phyloP scores from a whole-genome alignment of 2,888 invertebrate species.

The Aproaerema taeniolella region DNA sequence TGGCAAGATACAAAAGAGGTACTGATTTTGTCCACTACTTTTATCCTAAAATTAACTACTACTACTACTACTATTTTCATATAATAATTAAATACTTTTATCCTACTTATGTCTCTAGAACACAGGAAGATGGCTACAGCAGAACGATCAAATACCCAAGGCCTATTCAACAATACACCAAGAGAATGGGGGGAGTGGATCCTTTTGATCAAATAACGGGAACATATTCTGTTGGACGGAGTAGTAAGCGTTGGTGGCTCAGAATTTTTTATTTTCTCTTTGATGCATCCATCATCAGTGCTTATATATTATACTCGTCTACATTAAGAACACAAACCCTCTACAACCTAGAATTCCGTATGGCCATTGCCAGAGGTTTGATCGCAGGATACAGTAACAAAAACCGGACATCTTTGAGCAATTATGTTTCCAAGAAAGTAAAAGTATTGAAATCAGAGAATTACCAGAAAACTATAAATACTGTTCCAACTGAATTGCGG shows the following conservation, averaged over 20 bases:
- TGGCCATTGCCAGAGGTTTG: not conserved
- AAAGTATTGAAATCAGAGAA: not conserved
- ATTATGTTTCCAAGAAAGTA: not conserved
- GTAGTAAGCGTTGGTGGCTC: slow-evolving; percentile 21
- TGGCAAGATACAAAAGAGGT: slow-evolving; percentile 31
- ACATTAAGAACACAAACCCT: not conserved
- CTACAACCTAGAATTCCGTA: not conserved
- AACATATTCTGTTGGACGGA: slow-evolving; percentile 20
- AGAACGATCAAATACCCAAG: slow-evolving; percentile 12
- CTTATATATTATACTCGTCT: not conserved
- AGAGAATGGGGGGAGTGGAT: slow-evolving; percentile 22
- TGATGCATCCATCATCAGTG: slow-evolving; percentile 19
- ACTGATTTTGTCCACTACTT: slow-evolving; percentile 25
- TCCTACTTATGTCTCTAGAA: slow-evolving; percentile 19
- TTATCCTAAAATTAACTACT: slow-evolving; percentile 25
- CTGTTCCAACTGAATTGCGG: not conserved
- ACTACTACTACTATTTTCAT: too few relatives aligned
- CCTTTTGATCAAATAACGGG: slow-evolving; percentile 20
- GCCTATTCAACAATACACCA: slow-evolving; percentile 18
- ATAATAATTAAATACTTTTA: too few relatives aligned
- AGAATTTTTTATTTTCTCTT: slow-evolving; percentile 25
- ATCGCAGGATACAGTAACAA: not conserved
- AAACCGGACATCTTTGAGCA: not conserved
- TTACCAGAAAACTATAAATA: not conserved
- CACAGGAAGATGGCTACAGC: slow-evolving; percentile 18